Conservation (phyloP, 2,113 vertebrate species). For the Scophthalmus maximus region DNA sequence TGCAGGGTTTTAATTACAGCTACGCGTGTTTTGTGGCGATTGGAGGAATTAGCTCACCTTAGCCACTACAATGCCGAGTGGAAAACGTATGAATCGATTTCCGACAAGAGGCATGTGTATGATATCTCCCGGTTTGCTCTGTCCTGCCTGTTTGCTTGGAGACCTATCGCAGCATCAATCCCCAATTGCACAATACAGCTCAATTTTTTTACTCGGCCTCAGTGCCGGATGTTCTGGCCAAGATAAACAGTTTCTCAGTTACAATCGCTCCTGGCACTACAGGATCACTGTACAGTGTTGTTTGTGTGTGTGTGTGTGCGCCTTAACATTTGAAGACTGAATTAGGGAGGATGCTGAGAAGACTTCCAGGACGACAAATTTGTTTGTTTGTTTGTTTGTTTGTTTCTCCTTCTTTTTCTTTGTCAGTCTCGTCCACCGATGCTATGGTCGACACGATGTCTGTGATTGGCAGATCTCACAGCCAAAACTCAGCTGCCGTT, state of each 20-base stretch:
- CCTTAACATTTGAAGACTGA: background rate
- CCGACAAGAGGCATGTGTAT: background rate
- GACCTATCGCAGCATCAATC: slow-evolving; percentile 2
- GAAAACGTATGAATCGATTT: background rate
- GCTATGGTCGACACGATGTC: too few species aligned
- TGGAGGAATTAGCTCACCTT: slow-evolving; percentile 53
- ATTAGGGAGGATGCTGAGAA: slow-evolving; percentile 23
- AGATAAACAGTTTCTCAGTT: slow-evolving; percentile 37
- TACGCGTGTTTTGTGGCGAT: slow-evolving; percentile 58
- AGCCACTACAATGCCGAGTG: slow-evolving; percentile 15
- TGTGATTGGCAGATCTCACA: too few species aligned
- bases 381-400: background rate
- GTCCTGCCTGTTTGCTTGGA: slow-evolving; percentile 7
- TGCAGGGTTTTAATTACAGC: slow-evolving; percentile 60
- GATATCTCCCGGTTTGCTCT: background rate
- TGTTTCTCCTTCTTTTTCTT: background rate
- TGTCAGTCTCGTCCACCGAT: too few species aligned
- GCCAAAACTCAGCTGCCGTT: too few species aligned
- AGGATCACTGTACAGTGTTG: background rate
- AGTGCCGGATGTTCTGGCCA: slow-evolving; percentile 52
- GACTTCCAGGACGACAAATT: slow-evolving; percentile 44
- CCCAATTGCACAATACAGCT: slow-evolving; percentile 15
- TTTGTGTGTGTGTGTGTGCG: too few species aligned
- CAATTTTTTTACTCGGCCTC: slow-evolving; percentile 13
- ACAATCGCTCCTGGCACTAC: slow-evolving; percentile 4